Evolutionary conservation across 37 sponge, comb jelly and placozoan genomes (phyloP).

Genomic region (Dysidea cf. avara): DNA sequence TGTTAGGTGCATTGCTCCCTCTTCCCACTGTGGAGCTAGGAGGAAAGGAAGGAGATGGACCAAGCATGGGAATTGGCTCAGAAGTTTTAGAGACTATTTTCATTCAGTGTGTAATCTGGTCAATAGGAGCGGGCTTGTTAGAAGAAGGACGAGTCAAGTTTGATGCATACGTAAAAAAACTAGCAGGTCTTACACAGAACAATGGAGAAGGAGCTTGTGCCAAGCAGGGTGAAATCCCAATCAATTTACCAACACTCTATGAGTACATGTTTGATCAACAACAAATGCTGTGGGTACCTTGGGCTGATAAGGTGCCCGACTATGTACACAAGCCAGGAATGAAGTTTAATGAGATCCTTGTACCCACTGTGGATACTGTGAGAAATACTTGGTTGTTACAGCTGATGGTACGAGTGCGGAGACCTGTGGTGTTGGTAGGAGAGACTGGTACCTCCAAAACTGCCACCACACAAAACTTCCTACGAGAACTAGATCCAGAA

Average conservation of each 20-base stretch:
- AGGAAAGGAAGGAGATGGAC: slow-evolving; percentile 41
- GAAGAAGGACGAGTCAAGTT: slow-evolving; percentile 93
- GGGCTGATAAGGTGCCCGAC: slow-evolving; percentile 86
- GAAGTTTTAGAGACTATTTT: slow-evolving; percentile 81
- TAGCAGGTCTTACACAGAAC: slow-evolving; percentile 67
- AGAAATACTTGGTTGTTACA: slow-evolving; percentile 95
- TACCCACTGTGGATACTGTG: slow-evolving; percentile 97
- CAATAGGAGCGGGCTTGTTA: slow-evolving; percentile 88
- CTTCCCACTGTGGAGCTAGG: slow-evolving; percentile 42
- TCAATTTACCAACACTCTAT: slow-evolving; percentile 78
- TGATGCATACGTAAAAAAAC: slow-evolving; percentile 81
- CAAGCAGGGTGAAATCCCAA: slow-evolving; percentile 86
- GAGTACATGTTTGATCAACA: slow-evolving; percentile 88
- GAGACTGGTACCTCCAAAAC: slow-evolving; percentile 99
- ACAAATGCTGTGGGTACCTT: slow-evolving; percentile 64
- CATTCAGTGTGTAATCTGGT: slow-evolving; percentile 85
- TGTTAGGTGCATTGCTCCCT: slow-evolving; percentile 89
- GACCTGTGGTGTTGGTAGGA: slow-evolving; percentile 94
- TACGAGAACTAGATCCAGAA: slow-evolving; percentile 84
- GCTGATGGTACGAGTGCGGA: slow-evolving; percentile 83
- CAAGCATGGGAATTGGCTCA: slow-evolving; percentile 54
- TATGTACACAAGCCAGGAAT: slow-evolving; percentile 83
- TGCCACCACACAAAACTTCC: slow-evolving; percentile 90
- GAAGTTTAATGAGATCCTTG: slow-evolving; percentile 93
- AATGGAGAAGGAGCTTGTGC: slow-evolving; percentile 65